Base-by-base conservation (phyloP, 2,113 vertebrate genomes). In the Lophura nycthemera region DNA sequence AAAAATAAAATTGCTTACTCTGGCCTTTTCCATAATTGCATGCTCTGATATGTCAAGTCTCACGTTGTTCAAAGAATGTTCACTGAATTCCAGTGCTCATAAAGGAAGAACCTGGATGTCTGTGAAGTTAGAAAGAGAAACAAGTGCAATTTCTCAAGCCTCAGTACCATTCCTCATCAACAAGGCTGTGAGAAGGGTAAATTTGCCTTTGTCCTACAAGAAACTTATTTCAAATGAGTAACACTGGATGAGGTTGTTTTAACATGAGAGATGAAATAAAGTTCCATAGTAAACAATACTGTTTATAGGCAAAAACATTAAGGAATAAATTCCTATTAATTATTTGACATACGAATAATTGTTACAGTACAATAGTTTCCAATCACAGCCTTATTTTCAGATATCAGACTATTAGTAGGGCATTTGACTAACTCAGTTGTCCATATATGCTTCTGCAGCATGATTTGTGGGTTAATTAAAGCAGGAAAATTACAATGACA, bases 381-480 rank as follows among this genome's bases (percentile, higher is more conserved):
- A 45, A 83, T 61, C 34, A 84, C 61, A 91, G 73, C 72, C 65
- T 63, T 80, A 59, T 72, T 93, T 32, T 93, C 94, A 92, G 89
- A 93, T 93, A 88, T 95, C 90, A 87, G 73, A 59, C 64, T 96
- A 86, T 77, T 95, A 96, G 11, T 80, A 93, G 73, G 27, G 60
- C 74, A 95, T 89, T 76, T 80, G 89, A 89, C 83, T 96, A 93
- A 96, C 97, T 96, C 79, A 11, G 77, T 96, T 65, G 66, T 91
- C 83, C 50, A 40, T 88, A 38, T 86, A 34, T 86, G 88, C 84
- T 96, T 94, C 95, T 97, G 83, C 87, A 93, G 73, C 40, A 67
- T 96, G 97, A 97, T 96, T 97, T 97, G 94, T 92, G 83, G 81
- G 84, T 94, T 97, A 95, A 96, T 97, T 97, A 89, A 86, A 86